Percentiles rank a stretch among this genome's conserved stretches.
Conservation (phyloP, 2,888 invertebrate species). For the Calameuta filiformis region DNA sequence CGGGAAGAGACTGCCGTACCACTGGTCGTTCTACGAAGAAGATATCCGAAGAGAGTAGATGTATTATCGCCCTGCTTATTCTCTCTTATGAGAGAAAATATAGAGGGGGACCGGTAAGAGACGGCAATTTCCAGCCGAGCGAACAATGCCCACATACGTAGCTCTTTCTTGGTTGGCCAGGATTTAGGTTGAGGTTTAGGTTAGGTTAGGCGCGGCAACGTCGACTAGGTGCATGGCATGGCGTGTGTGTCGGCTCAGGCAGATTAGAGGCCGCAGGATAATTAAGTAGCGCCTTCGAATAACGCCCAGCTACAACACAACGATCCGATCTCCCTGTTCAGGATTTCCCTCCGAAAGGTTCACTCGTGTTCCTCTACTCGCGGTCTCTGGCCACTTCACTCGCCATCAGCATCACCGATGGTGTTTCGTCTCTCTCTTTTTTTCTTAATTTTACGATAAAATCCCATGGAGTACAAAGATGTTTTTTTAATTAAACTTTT, state of each 20-base stretch:
- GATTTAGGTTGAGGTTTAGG: slow-evolving; percentile 32
- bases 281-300: slow-evolving; percentile 65
- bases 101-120: not conserved
- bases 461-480: not conserved
- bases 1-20: not conserved
- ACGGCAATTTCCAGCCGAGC: not conserved
- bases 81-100: not conserved
- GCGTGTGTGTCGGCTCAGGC: slow-evolving; percentile 60
- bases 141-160: not conserved
- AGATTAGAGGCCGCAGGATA: slow-evolving; percentile 64
- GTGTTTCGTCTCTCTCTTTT: not conserved
- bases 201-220: slow-evolving; percentile 24
- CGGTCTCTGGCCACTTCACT: slow-evolving; percentile 24
- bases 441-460: not conserved
- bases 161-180: slow-evolving; percentile 29
- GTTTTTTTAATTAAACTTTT: not conserved
- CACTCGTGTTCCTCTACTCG: not conserved
- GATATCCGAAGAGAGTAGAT: not conserved
- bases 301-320: slow-evolving; percentile 51
- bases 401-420: not conserved
- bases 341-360: slow-evolving; percentile 43
- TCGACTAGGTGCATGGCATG: slow-evolving; percentile 38
- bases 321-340: slow-evolving; percentile 44
- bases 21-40: not conserved
- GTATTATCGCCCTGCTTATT: not conserved